These are phyloP conservation scores for Xenopus tropicalis DNA, from an alignment of 2,113 vertebrate genomes.

Conservation along the genomic window UCB_Xtro_10.0 CM004451.2:40994001-40994500, in stretches of 20 bases:
- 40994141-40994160: too few species aligned
- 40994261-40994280: slow-evolving; percentile 33
- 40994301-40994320: slow-evolving; percentile 29
- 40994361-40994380: slow-evolving; percentile 35
- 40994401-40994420: slow-evolving; percentile 1
- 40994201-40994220: too few species aligned
- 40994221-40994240: slow-evolving; percentile 43
- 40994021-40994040: too few species aligned
- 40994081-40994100: too few species aligned
- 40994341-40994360: slow-evolving; percentile 34
- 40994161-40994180: too few species aligned
- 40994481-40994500: not conserved
- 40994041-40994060: too few species aligned
- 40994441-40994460: slow-evolving; percentile 37
- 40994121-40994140: too few species aligned
- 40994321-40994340: slow-evolving; percentile 39
- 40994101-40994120: too few species aligned
- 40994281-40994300: slow-evolving; percentile 16
- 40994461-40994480: slow-evolving; percentile 19
- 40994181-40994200: too few species aligned
- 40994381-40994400: slow-evolving; percentile 7
- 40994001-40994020: too few species aligned
- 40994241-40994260: slow-evolving; percentile 6
- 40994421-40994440: slow-evolving; percentile 42
- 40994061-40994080: too few species aligned